Evolutionary conservation across 2,888 invertebrate species (phyloP).

Genomic region (Neria commutata): DNA sequence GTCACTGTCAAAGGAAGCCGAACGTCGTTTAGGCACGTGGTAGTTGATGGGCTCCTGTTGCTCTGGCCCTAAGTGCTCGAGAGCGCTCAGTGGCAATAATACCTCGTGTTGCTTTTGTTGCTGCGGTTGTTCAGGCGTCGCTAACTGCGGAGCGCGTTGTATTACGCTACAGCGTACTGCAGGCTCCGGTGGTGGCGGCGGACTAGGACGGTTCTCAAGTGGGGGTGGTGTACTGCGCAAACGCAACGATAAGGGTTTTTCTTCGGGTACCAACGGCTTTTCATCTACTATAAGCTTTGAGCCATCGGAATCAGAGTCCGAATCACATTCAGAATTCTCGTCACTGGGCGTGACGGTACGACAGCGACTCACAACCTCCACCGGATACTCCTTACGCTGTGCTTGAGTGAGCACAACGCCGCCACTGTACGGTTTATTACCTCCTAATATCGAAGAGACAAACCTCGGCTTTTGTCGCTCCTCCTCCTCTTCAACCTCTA

Average conservation of each 20-base stretch:
- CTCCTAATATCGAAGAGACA: constrained; percentile 80
- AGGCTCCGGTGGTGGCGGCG: constrained; percentile 71
- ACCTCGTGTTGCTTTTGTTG: constrained; percentile 54
- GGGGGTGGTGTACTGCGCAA: constrained; percentile 64
- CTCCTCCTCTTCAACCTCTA: constrained; percentile 22
- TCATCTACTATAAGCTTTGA: constrained; percentile 70
- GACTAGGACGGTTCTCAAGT: constrained; percentile 62
- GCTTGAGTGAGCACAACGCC: constrained; percentile 81
- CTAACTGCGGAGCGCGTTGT: constrained; percentile 73
- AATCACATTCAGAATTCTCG: constrained; percentile 27
- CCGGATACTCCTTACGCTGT: constrained; percentile 78
- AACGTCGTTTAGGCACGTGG: constrained; percentile 79
- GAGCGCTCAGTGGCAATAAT: constrained; percentile 64
- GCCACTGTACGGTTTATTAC: constrained; percentile 82
- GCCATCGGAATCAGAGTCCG: constrained; percentile 62
- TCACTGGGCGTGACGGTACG: not conserved
- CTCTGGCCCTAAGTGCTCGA: constrained; percentile 67
- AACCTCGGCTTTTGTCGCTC: constrained; percentile 66
- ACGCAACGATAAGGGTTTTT: constrained; percentile 68
- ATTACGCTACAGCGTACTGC: constrained; percentile 81
- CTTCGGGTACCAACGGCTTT: constrained; percentile 69
- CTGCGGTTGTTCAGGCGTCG: constrained; percentile 6
- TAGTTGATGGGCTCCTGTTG: constrained; percentile 90
- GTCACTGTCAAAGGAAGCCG: constrained; percentile 50
- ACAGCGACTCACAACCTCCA: constrained; percentile 41